Percentiles rank a stretch among this genome's conserved stretches.
Evolutionary conservation across 2,113 vertebrate genomes (phyloP).

Genomic region (Corythornis cristatus): DNA sequence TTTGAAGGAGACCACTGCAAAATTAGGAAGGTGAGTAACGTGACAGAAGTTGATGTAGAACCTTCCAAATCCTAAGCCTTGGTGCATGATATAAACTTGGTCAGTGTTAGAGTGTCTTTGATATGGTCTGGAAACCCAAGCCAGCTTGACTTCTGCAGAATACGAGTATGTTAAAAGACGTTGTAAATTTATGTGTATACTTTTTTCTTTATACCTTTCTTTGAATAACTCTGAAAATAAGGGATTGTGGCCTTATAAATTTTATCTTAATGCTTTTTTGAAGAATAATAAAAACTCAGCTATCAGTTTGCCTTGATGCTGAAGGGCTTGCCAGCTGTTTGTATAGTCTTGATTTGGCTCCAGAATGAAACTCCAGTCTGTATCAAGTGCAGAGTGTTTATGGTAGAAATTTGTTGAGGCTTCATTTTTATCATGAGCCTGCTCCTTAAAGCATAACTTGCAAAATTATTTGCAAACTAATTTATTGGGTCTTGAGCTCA

Average conservation of each 20-base stretch:
- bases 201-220: not conserved
- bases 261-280: not conserved
- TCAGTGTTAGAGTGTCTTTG: not conserved
- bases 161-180: not conserved
- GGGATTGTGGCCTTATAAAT: not conserved
- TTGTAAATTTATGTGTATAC: not conserved
- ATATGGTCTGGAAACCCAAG: not conserved
- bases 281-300: not conserved
- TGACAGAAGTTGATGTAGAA: not conserved
- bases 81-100: not conserved
- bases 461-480: not conserved
- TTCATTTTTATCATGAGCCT: conserved; percentile 17
- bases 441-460: not conserved
- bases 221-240: not conserved
- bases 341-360: conserved; percentile 22
- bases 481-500: not conserved
- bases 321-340: conserved; percentile 45
- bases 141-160: not conserved
- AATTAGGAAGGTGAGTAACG: not conserved
- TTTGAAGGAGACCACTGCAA: not conserved
- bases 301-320: not conserved
- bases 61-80: not conserved
- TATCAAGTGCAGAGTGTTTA: not conserved
- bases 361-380: not conserved
- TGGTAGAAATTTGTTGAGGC: conserved; percentile 37